Base-by-base conservation (phyloP, 2,888 invertebrate genomes). In the Taphrorychus bicolor region DNA sequence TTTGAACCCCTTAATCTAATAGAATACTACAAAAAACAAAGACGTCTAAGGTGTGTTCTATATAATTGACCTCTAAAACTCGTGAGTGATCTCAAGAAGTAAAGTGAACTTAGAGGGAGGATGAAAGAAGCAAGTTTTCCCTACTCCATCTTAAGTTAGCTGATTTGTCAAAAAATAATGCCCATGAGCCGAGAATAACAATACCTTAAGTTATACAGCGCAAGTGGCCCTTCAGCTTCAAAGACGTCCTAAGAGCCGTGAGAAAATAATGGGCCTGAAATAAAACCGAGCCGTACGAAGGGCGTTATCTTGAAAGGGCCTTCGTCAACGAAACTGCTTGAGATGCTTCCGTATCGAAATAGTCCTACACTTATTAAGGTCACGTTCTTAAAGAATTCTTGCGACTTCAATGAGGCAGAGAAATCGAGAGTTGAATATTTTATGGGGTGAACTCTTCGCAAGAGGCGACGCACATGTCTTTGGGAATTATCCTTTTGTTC, bases 311-410 rank as follows among this genome's bases (percentile, higher is more conserved):
- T 11, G 32, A 32, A 32, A 32, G 32, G 32, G 32, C 32, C 32
- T 32, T 32, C 32, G 11, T 32, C 32, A 32, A 9, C 32, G 32
- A 11, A 32, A 32, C 1, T 32, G 32, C 32, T 32, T 32, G 32
- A 32, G 32, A 32, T 9, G 32, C 7, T 11, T 7, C 11, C 32
- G 32, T 32, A 32, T 32, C 7, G 32, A 32, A 32, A 32, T 32
- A 32, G 32, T 9, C 11, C 32, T 32, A 32, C 48, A 48, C 48
- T 16, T 48, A 48, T 48, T 48, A 48, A 48, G 48, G 16, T 48
- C 48, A 48, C 48, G 48, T 48, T 48, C 48, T 48, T 48, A 17
- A 17, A 3, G 48, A 19, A 48, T 48, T 18, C 48, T 14, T 48
- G 14, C 48, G 48, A 19, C 3, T 14, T 48, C 11, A 48, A 48